Evolutionary conservation across 2,113 vertebrate species (phyloP).

Genomic region (Esox niger): DNA sequence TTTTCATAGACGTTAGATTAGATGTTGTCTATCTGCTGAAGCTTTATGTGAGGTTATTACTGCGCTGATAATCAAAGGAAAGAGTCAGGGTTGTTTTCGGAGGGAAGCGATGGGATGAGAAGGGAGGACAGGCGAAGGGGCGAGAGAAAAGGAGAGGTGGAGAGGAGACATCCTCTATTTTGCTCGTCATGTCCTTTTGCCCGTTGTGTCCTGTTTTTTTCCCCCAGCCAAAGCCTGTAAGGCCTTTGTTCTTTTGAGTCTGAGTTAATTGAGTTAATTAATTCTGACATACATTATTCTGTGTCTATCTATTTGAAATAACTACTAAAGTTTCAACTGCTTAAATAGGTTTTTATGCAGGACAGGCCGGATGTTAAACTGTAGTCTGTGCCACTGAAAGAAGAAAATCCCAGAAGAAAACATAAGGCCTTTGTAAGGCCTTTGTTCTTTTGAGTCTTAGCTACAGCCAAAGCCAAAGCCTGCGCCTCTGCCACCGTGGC

Average conservation of each 20-base stretch:
- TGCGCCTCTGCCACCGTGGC: slow-evolving; percentile 29
- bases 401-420: slow-evolving; percentile 21
- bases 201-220: slow-evolving; percentile 9
- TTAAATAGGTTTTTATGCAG: too few species aligned
- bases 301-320: slow-evolving; percentile 35
- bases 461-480: slow-evolving; percentile 36
- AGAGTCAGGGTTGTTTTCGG: slow-evolving; percentile 41
- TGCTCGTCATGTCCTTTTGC: slow-evolving; percentile 32
- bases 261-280: not conserved
- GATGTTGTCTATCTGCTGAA: slow-evolving; percentile 72
- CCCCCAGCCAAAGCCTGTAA: too few species aligned
- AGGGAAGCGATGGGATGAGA: slow-evolving; percentile 15
- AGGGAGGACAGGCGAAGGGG: slow-evolving; percentile 31
- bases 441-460: slow-evolving; percentile 45
- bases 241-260: not conserved
- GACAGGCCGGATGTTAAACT: slow-evolving; percentile 4
- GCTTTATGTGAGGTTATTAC: slow-evolving; percentile 82
- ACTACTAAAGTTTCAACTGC: slow-evolving; percentile 17
- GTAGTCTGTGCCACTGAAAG: slow-evolving; percentile 18
- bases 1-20: slow-evolving; percentile 81
- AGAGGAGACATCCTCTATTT: slow-evolving; percentile 29
- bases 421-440: slow-evolving; percentile 39
- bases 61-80: slow-evolving; percentile 70
- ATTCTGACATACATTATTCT: not conserved
- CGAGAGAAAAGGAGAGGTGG: slow-evolving; percentile 20